Evolutionary conservation across 2,888 invertebrate genomes (phyloP).

Genomic region (Nudaria mundana): DNA sequence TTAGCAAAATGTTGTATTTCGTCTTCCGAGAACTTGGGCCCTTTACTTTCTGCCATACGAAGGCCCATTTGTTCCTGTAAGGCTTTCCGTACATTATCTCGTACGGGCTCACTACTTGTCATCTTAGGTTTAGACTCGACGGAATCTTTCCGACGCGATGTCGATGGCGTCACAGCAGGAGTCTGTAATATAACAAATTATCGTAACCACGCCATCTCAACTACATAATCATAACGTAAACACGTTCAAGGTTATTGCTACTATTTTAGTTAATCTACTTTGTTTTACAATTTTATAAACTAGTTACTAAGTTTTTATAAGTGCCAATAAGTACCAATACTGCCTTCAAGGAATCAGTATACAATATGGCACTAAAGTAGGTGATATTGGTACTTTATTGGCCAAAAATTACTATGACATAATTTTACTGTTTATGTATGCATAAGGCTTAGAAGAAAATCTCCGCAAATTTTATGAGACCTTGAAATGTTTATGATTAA

Average conservation of each 20-base stretch:
- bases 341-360: neutral
- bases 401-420: constrained; percentile 17
- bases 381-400: constrained; percentile 1
- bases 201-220: constrained; percentile 49
- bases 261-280: constrained; percentile 24
- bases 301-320: too few relatives aligned
- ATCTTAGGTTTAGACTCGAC: constrained; percentile 51
- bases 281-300: constrained; percentile 3
- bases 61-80: constrained; percentile 77
- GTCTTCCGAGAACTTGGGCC: constrained; percentile 75
- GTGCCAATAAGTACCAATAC: neutral
- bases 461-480: constrained; percentile 7
- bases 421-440: constrained; percentile 5
- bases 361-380: constrained; percentile 6
- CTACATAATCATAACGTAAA: constrained; percentile 61
- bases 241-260: constrained; percentile 53
- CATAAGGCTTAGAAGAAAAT: constrained; percentile 10
- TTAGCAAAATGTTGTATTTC: constrained; percentile 84
- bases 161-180: constrained; percentile 59
- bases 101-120: constrained; percentile 84
- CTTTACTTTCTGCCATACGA: constrained; percentile 65
- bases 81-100: constrained; percentile 91
- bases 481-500: constrained; percentile 9
- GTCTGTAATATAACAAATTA: constrained; percentile 59
- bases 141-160: constrained; percentile 63